Conservation (phyloP, 2,888 invertebrate genomes). For the Lasioglossum pauxillum region DNA sequence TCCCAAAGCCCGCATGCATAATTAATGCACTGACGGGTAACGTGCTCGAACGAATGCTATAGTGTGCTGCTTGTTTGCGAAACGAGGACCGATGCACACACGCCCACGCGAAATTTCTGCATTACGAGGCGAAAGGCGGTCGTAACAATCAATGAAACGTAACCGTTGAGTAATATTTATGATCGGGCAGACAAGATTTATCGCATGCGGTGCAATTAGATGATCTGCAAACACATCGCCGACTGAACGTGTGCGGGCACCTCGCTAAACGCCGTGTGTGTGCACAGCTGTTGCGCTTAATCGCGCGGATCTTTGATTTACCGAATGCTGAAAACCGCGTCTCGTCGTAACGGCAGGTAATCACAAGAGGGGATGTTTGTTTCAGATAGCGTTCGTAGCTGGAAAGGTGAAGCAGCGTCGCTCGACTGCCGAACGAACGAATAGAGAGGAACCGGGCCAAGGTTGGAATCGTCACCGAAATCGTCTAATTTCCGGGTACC, state of each 20-base stretch:
- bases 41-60: not conserved
- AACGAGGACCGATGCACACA: not conserved
- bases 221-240: not conserved
- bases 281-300: conserved; percentile 34
- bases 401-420: conserved; percentile 23
- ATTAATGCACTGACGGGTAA: not conserved
- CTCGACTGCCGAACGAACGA: not conserved
- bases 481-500: conserved; percentile 48
- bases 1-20: not conserved
- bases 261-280: not conserved
- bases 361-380: conserved; percentile 41
- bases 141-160: not conserved
- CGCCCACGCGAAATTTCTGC: not conserved
- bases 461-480: conserved; percentile 19
- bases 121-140: not conserved
- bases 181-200: not conserved
- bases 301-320: conserved; percentile 13
- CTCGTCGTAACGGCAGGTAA: not conserved
- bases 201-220: conserved; percentile 1
- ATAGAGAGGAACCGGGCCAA: conserved; percentile 34
- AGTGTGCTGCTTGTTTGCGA: not conserved
- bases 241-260: not conserved
- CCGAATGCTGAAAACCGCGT: not conserved
- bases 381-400: conserved; percentile 37
- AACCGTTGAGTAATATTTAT: not conserved